Evolutionary conservation across 2,888 invertebrate genomes (phyloP).

Genomic region (Altica lythri): DNA sequence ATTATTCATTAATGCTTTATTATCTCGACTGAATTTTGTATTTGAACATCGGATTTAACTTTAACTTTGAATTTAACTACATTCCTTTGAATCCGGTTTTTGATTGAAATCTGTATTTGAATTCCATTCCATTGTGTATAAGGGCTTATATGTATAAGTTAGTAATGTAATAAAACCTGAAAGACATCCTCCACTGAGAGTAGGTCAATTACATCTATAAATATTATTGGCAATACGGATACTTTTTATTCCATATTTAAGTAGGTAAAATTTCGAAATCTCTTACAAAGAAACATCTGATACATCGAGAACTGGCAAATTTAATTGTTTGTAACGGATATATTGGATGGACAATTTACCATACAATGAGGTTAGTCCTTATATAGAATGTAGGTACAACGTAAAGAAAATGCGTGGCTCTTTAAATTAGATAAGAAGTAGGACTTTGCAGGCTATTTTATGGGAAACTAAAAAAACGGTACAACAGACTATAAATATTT

Average conservation of each 20-base stretch:
- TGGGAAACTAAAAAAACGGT: slow-evolving; percentile 15
- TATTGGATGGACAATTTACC: slow-evolving; percentile 30
- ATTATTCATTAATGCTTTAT: too few relatives aligned
- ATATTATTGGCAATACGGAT: slow-evolving; percentile 9
- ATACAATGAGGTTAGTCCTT: slow-evolving; percentile 38
- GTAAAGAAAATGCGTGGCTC: slow-evolving; percentile 28
- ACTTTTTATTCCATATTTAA: slow-evolving; percentile 15
- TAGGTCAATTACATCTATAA: slow-evolving; percentile 9
- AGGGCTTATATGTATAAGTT: too few relatives aligned
- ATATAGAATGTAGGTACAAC: slow-evolving; percentile 26
- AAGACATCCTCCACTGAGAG: background rate
- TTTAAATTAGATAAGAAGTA: slow-evolving; percentile 25
- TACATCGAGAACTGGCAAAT: slow-evolving; percentile 26
- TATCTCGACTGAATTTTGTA: too few relatives aligned
- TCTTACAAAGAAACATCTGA: slow-evolving; percentile 23
- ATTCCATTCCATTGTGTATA: too few relatives aligned
- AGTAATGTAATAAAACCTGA: too few relatives aligned
- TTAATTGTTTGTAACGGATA: slow-evolving; percentile 29
- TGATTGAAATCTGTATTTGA: too few relatives aligned
- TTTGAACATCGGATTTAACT: too few relatives aligned
- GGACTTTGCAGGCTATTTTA: slow-evolving; percentile 17
- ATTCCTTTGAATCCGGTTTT: too few relatives aligned
- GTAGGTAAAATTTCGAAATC: slow-evolving; percentile 24
- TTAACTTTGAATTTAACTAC: too few relatives aligned
- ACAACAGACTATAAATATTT: slow-evolving; percentile 23